Base-by-base conservation (phyloP, 2,113 vertebrate species). In the Pseudopodoces humilis region DNA sequence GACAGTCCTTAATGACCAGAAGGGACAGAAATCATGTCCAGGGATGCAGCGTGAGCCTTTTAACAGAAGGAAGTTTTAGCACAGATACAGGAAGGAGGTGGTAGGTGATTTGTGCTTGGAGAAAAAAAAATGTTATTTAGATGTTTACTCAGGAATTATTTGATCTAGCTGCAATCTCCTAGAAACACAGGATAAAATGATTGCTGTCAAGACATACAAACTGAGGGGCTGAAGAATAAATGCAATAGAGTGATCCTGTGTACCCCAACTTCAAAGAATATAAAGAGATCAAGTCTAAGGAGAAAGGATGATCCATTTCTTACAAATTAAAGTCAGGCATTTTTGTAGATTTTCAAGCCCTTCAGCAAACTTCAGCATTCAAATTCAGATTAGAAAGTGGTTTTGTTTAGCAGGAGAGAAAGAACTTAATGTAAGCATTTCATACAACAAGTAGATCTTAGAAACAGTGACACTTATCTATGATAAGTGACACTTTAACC, bases 281-380 rank as follows among this genome's bases (percentile, higher is more conserved):
- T 41, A 72, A 35, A 86, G 41, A 67, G 39, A 82, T 7, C 43
- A 50, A 44, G 37, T 60, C 22, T 47, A 37, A 75, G 60, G 25
- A 64, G 14, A 47, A 4, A 37, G 15, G 11, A 52, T 30, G 37
- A 88, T 53, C 28, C 0, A 0, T 25, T 87, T 86, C 33, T 62
- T n/a, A 50, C 14, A 86, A 87, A 55, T 35, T 22, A 7, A 67
- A 58, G 30, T 21, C 24, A 44, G 16, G 37, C 2, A 9, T 23
- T 72, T 59, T 63, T 71, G 24, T 22, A 76, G 19, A 18, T 39
- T 94, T 71, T 82, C 35, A 59, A 79, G 41, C 33, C 35, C 15
- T 95, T 74, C 10, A 56, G 62, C 65, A 79, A 90, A 55, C 41
- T 19, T 88, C 65, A 79, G 49, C 25, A 37, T 64, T 65, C 37